These are phyloP conservation scores for Drosophila erecta DNA, from an alignment of 1,140 invertebrate species.

Conservation along the genomic window DNA sequence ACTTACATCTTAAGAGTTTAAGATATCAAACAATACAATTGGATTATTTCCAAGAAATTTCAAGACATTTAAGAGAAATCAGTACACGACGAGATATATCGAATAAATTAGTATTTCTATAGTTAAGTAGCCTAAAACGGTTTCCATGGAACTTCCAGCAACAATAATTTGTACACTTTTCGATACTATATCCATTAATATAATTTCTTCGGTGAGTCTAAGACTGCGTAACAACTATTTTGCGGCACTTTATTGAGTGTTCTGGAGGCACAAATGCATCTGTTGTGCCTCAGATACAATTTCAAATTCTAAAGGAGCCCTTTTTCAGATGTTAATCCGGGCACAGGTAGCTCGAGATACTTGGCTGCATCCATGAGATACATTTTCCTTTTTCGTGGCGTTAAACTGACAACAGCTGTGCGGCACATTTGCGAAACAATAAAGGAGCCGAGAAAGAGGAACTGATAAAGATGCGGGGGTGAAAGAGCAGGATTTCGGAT, in stretches of 20 bases:
- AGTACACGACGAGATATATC: no score
- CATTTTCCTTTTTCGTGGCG: slow-evolving; percentile 38
- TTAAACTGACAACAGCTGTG: slow-evolving; percentile 69
- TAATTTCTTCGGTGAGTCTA: not conserved
- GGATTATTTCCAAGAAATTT: no score
- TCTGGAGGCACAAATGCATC: not conserved
- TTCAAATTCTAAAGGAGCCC: slow-evolving; percentile 2
- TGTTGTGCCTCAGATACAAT: slow-evolving; percentile 9
- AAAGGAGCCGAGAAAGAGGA: slow-evolving; percentile 11
- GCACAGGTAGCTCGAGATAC: slow-evolving; percentile 22
- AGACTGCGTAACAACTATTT: not conserved
- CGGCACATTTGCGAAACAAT: slow-evolving; percentile 45
- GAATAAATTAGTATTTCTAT: no score
- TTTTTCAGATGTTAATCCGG: slow-evolving; percentile 18
- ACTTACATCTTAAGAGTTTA: no score
- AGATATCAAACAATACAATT: no score
- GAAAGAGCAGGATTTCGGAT: slow-evolving; percentile 15
- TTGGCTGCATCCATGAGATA: slow-evolving; percentile 61
- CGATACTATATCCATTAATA: not conserved
- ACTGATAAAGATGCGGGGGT: not conserved
- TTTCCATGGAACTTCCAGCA: no score
- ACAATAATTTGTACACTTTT: no score
- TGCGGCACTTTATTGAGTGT: not conserved
- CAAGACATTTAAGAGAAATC: no score
- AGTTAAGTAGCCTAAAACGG: no score